Evolutionary conservation across 2,797 vertebrate species (phyloP).

Genomic region (Microcaecilia unicolor): DNA sequence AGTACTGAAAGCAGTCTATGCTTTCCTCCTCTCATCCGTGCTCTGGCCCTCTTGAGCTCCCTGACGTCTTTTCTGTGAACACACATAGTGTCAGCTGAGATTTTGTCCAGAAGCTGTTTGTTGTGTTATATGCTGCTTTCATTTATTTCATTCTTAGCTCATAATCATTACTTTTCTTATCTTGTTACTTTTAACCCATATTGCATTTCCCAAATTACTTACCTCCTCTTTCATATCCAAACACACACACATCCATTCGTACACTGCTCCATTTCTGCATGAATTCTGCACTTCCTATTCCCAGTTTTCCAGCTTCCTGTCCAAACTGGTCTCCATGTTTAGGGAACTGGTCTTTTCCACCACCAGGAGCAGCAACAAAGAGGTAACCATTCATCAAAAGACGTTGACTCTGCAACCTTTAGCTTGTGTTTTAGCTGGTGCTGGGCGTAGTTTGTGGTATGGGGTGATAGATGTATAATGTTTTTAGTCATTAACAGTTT

Average conservation of each 20-base stretch:
- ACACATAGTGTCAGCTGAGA: no score
- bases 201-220: conserved; percentile 1
- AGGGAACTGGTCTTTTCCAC: conserved; percentile 67
- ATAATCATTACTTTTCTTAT: no score
- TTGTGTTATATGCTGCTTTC: no score
- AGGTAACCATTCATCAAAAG: conserved; percentile 58
- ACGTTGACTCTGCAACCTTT: background rate
- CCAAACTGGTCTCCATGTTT: conserved; percentile 73
- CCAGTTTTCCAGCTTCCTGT: conserved; percentile 72
- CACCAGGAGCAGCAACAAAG: conserved; percentile 48
- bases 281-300: no score
- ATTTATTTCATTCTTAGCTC: no score
- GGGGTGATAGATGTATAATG: conserved; percentile 1
- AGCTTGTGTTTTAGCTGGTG: background rate
- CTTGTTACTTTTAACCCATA: accelerated
- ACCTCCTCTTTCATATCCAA: conserved; percentile 12
- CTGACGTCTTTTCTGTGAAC: no score
- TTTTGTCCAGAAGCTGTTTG: no score
- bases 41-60: no score
- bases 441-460: conserved; percentile 10
- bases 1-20: no score
- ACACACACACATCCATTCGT: no score
- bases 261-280: no score
- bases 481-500: background rate
- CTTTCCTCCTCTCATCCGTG: no score